Percentiles rank a stretch among this genome's conserved stretches.
These are phyloP conservation scores for Paracanthobrama guichenoti DNA, from an alignment of 2,113 vertebrate species.

Conservation along the genomic window DNA sequence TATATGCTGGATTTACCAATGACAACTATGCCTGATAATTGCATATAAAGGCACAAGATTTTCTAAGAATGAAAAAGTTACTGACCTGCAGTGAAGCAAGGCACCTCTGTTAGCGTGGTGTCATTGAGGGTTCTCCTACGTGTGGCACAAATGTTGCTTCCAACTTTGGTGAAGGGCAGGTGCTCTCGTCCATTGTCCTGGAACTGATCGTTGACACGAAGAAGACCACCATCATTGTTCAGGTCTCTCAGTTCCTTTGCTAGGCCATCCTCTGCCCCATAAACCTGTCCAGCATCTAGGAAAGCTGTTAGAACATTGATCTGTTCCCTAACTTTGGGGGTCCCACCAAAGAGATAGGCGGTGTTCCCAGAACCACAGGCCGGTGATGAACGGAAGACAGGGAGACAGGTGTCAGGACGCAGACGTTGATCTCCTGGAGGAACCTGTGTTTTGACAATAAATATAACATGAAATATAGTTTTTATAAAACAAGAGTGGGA, in stretches of 20 bases:
- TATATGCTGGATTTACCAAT: not conserved
- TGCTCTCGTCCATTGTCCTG: constrained; percentile 68
- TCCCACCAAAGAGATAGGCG: constrained; percentile 68
- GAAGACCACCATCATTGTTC: constrained; percentile 60
- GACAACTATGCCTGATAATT: not conserved
- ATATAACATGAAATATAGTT: not conserved
- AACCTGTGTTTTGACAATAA: constrained; percentile 70
- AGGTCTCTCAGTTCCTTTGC: constrained; percentile 67
- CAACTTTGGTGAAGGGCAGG: constrained; percentile 68
- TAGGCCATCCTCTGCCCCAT: constrained; percentile 68
- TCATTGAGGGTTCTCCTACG: constrained; percentile 64
- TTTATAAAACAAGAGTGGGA: not conserved
- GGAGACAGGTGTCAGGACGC: constrained; percentile 75
- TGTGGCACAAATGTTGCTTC: constrained; percentile 65
- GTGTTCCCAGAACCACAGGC: constrained; percentile 67
- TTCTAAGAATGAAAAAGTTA: not conserved
- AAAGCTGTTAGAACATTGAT: constrained; percentile 74
- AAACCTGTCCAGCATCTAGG: constrained; percentile 74
- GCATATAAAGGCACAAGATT: not conserved
- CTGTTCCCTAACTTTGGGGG: constrained; percentile 69
- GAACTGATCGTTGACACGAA: constrained; percentile 70
- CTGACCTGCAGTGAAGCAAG: constrained; percentile 76
- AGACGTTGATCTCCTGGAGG: constrained; percentile 78
- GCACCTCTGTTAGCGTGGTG: constrained; percentile 66
- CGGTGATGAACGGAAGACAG: constrained; percentile 79